phyloP scores from a whole-genome alignment of 2,113 vertebrate genomes.

The Willisornis vidua region DNA sequence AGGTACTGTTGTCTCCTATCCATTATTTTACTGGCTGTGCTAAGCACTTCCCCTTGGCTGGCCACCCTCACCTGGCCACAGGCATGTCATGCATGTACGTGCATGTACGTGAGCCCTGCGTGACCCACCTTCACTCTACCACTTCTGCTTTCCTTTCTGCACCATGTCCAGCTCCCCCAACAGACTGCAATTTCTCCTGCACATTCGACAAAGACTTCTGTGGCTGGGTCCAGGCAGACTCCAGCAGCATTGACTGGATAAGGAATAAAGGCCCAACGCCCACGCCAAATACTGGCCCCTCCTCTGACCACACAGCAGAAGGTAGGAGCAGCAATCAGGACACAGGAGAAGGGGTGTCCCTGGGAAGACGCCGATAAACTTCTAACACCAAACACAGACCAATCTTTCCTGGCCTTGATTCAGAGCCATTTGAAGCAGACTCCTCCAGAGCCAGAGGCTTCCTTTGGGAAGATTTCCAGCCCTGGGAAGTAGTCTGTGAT shows the following conservation, averaged over 20 bases:
- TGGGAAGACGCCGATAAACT: background rate
- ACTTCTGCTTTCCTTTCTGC: background rate
- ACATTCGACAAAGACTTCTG: slow-evolving; percentile 75
- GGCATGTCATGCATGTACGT: too few relatives aligned
- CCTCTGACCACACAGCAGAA: slow-evolving; percentile 81
- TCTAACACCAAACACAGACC: background rate
- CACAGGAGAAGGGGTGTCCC: background rate
- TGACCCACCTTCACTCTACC: background rate
- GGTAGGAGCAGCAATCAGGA: slow-evolving; percentile 47
- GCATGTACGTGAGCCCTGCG: too few relatives aligned
- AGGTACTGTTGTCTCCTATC: background rate
- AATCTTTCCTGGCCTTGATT: background rate
- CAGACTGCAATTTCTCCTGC: slow-evolving; percentile 19
- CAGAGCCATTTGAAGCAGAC: background rate
- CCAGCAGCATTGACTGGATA: slow-evolving; percentile 81
- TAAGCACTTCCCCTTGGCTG: background rate
- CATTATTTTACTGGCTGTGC: background rate
- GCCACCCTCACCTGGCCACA: too few relatives aligned
- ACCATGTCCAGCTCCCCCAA: background rate
- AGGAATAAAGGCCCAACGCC: slow-evolving; percentile 78
- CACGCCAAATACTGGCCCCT: slow-evolving; percentile 75
- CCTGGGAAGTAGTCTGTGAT: background rate
- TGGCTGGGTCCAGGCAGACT: slow-evolving; percentile 73
- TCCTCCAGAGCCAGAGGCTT: too few relatives aligned
- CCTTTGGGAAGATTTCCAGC: background rate